These are phyloP conservation scores for Neomonachus schauinslandi DNA, from an alignment of 2,113 vertebrate species.

Conservation along the genomic window DNA sequence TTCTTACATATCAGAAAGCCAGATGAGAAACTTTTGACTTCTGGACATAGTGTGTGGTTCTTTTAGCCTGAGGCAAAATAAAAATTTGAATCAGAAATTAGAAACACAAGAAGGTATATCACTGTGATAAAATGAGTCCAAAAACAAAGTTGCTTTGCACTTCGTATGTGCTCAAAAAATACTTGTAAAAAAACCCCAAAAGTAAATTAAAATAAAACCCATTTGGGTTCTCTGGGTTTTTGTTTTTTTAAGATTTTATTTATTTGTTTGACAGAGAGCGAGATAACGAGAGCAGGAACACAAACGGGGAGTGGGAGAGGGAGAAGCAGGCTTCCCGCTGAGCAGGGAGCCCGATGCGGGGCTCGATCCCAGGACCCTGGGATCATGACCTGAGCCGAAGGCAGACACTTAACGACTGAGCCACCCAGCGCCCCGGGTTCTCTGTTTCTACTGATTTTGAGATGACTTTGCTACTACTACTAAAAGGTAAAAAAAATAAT, in stretches of 20 bases:
- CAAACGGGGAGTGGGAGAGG: no score
- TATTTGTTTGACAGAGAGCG: no score
- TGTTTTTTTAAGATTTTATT: no score
- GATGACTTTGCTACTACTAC: background rate
- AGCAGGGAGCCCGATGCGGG: no score
- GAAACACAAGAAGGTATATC: background rate
- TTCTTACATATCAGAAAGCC: constrained; percentile 96
- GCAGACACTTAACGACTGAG: no score
- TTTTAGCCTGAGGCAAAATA: constrained; percentile 87
- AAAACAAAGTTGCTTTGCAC: constrained; percentile 2
- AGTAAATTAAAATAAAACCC: constrained; percentile 20
- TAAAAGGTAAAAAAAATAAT: background rate
- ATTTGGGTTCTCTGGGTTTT: background rate
- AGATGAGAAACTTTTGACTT: constrained; percentile 91
- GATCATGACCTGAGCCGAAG: no score
- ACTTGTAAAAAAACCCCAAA: constrained; percentile 1
- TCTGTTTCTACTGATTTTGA: background rate
- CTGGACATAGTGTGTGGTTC: constrained; percentile 90
- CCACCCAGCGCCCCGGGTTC: background rate
- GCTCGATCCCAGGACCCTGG: no score
- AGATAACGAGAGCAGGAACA: no score
- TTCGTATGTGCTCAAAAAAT: background rate
- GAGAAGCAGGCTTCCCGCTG: no score
- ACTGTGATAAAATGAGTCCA: constrained; percentile 8
- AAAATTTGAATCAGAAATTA: constrained; percentile 63